Base-by-base conservation (phyloP, 2,113 vertebrate species). In the Arenaria interpres region DNA sequence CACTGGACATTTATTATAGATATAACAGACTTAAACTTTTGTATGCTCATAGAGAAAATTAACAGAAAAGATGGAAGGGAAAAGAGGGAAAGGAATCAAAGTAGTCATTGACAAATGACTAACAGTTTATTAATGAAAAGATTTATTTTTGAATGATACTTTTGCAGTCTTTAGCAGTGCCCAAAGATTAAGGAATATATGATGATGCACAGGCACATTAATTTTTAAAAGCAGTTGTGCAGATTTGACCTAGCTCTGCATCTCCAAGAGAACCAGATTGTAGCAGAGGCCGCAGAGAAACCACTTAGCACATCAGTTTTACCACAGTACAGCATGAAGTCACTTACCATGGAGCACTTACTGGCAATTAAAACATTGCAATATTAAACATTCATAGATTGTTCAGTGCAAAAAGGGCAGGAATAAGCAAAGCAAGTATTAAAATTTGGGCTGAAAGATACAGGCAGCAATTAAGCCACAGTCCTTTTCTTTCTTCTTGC, bases 241-340 rank as follows among this genome's bases (percentile, higher is more conserved):
- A 90, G 79, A 78, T 81, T 10, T 93, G 86, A 63, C 60, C 64
- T 56, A 78, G 56, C 32, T 94, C 39, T 94, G 75, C 62, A 60
- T 25, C 53, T 62, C 63, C 76, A 66, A 27, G 43, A 90, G 83
- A 78, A 74, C 41, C 68, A 92, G 86, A 35, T 21, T 30, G 59
- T 14, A 96, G 75, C 54, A 71, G 79, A 77, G 71, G 64, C 69
- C 73, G 92, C 69, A 87, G 69, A 86, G 48, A 93, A 94, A 90
- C 21, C 79, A 94, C 89, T 60, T 48, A 92, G 57, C 76, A 92
- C 80, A 68, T 51, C 39, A 71, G 71, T 59, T 88, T 90, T 24
- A 94, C 59, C 64, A 79, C 86, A 83, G 68, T 10, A 96, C 41
- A 90, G 83, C 51, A 81, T 72, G 66, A 96, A 86, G 35, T 64